These are phyloP conservation scores for Stigmatopora argus DNA, from an alignment of 2,113 vertebrate genomes.

Conservation along the genomic window DNA sequence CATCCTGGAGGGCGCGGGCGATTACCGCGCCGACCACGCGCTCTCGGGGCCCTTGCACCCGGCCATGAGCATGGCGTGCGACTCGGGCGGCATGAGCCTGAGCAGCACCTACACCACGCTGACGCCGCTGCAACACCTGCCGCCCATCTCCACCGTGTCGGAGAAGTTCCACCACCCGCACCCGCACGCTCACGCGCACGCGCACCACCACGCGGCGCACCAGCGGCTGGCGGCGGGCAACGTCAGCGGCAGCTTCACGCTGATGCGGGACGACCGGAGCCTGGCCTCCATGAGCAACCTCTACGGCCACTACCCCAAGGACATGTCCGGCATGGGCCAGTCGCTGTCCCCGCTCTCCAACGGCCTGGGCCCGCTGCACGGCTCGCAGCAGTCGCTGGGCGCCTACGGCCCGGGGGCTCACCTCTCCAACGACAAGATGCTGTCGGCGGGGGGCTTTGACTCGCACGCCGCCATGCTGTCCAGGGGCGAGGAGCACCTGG, in stretches of 20 bases:
- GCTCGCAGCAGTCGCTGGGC: conserved; percentile 83
- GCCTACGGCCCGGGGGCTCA: conserved; percentile 83
- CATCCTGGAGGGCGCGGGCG: conserved; percentile 84
- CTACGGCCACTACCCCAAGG: conserved; percentile 93
- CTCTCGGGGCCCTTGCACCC: conserved; percentile 86
- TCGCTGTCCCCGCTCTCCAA: conserved; percentile 88
- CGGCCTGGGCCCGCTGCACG: conserved; percentile 86
- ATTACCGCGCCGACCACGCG: conserved; percentile 86
- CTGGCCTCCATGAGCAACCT: conserved; percentile 91
- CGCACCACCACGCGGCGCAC: conserved; percentile 85
- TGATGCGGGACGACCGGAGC: conserved; percentile 91
- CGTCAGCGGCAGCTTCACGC: conserved; percentile 92
- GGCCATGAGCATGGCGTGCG: conserved; percentile 96
- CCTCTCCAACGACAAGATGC: conserved; percentile 89
- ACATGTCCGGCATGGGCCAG: conserved; percentile 90
- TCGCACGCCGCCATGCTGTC: conserved; percentile 89
- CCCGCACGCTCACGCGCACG: conserved; percentile 82
- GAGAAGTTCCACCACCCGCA: conserved; percentile 94
- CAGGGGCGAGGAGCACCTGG: conserved; percentile 86
- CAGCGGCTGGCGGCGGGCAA: conserved; percentile 83
- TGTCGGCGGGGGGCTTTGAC: conserved; percentile 87
- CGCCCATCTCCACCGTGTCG: conserved; percentile 89
- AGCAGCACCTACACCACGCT: conserved; percentile 94
- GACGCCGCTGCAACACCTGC: conserved; percentile 93
- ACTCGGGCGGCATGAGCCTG: conserved; percentile 86